Base-by-base conservation (phyloP, 2,888 invertebrate species). In the Dysmachus trigonus region DNA sequence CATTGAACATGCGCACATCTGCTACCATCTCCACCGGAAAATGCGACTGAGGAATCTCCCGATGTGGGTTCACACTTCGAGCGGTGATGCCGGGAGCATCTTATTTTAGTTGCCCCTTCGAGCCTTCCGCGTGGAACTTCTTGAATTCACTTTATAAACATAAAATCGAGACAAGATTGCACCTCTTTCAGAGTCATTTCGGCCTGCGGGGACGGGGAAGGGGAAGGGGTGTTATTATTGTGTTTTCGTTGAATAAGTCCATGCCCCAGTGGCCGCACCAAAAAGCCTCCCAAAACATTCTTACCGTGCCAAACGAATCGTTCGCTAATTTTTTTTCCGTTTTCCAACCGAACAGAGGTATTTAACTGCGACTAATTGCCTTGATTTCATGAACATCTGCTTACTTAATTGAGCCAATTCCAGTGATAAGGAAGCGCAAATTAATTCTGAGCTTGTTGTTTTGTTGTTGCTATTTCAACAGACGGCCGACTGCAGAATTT, bases 341-440 rank as follows among this genome's bases (percentile, higher is more conserved):
- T 76, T 35, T 76, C 76, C 35, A 38, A 76, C 35, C 76, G 76
- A 76, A 76, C 76, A 38, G 38, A 2, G 33, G n/a, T 79, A 47
- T 51, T 79, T 79, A 79, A 79, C 27, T 79, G 15, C 8, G 18
- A 4, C 47, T 79, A 79, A 79, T 79, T 79, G 79, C 47, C 51
- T 79, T 79, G 79, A 79, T 79, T 79, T 79, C 79, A 79, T 79
- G 79, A 79, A 51, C 79, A 79, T 79, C 51, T 79, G 79, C 79
- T 79, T 79, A 79, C 51, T 79, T 79, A 79, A 79, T 79, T 79
- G 79, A 79, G 79, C 79, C 22, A 79, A 79, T 79, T 79, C 79
- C 41, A 79, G 18, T 47, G 79, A 51, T 79, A 51, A 79, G 79
- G 79, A 79, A 79, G 79, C 79, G 47, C 27, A 76, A 76, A 76